Evolutionary conservation across 2,113 vertebrate genomes (phyloP).

Genomic region (Phalacrocorax carbo): DNA sequence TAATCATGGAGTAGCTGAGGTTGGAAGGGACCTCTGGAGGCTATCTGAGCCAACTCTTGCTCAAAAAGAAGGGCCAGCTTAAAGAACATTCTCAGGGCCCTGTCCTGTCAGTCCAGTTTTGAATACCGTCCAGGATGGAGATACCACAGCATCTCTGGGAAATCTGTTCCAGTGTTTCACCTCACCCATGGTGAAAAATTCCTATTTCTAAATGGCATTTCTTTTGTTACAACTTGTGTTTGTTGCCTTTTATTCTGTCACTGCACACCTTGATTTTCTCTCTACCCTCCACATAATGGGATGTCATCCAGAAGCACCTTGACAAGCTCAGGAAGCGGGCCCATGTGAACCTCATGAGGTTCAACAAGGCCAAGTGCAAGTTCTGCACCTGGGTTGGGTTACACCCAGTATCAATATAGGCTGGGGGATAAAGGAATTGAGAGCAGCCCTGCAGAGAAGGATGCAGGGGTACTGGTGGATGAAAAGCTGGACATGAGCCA

Average conservation of each 20-base stretch:
- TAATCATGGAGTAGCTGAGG: background rate
- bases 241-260: background rate
- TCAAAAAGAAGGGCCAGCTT: background rate
- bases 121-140: background rate
- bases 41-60: background rate
- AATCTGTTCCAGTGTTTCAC: background rate
- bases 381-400: background rate
- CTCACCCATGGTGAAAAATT: background rate
- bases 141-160: background rate
- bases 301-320: background rate
- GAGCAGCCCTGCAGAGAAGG: no score
- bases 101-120: background rate
- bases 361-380: background rate
- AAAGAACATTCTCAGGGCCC: background rate
- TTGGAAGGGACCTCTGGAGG: background rate
- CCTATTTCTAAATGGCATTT: background rate
- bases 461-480: no score
- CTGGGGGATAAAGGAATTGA: no score
- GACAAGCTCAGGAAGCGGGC: background rate
- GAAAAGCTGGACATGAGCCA: no score
- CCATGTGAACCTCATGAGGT: background rate
- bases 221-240: background rate
- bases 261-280: background rate
- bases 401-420: no score
- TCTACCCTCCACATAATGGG: background rate